Percentiles rank a stretch among this genome's conserved stretches.
These are phyloP conservation scores for Ennomos quercinarius DNA, from an alignment of 2,888 invertebrate genomes.

Conservation along the genomic window DNA sequence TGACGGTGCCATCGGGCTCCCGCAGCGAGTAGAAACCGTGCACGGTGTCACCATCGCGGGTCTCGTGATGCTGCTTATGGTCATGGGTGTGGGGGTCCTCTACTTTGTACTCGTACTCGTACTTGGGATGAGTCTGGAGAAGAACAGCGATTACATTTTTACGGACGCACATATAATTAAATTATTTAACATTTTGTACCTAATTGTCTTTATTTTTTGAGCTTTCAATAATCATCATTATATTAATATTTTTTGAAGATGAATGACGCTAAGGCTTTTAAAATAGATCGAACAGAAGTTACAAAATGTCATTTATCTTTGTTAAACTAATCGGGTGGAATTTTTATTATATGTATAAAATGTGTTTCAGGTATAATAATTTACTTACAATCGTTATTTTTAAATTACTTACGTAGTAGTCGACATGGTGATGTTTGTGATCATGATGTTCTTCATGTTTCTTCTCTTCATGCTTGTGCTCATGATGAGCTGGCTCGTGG, in stretches of 20 bases:
- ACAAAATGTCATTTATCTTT: too few relatives aligned
- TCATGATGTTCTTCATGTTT: constrained; percentile 31
- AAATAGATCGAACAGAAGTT: too few relatives aligned
- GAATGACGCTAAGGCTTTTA: too few relatives aligned
- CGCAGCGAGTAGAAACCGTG: constrained; percentile 63
- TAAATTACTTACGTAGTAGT: constrained; percentile 39
- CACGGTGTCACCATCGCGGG: constrained; percentile 75
- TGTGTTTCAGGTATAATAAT: too few relatives aligned
- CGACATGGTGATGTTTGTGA: constrained; percentile 40
- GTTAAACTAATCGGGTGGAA: too few relatives aligned
- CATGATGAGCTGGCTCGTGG: constrained; percentile 27
- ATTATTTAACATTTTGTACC: too few relatives aligned
- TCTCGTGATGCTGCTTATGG: constrained; percentile 77
- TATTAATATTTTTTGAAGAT: too few relatives aligned
- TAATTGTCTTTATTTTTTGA: too few relatives aligned
- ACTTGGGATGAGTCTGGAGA: constrained; percentile 51
- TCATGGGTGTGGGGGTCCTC: constrained; percentile 81
- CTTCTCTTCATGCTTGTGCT: constrained; percentile 30
- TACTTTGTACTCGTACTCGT: constrained; percentile 55
- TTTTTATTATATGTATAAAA: too few relatives aligned
- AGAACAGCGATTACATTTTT: neutral
- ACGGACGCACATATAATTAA: too few relatives aligned
- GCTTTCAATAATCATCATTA: too few relatives aligned
- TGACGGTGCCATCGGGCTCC: constrained; percentile 78
- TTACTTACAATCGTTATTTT: too few relatives aligned